Evolutionary conservation across 2,113 vertebrate genomes (phyloP).

Genomic region (Regulus satrapa): DNA sequence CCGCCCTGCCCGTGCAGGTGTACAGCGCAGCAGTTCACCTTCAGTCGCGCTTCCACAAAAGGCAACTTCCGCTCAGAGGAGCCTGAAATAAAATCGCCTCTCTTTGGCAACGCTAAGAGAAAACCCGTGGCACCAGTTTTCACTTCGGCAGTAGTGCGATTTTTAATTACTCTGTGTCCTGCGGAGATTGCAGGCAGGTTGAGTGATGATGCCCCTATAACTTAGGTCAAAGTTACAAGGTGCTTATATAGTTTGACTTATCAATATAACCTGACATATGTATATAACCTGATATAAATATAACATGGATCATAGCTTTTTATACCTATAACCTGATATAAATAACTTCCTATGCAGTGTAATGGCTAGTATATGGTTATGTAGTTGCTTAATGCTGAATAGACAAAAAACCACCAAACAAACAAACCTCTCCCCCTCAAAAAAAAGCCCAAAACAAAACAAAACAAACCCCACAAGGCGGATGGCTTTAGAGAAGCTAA

Average conservation of each 20-base stretch:
- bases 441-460: no score
- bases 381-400: not conserved
- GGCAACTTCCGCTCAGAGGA: not conserved
- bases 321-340: not conserved
- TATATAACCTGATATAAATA: not conserved
- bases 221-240: not conserved
- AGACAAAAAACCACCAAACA: not conserved
- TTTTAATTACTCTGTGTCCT: not conserved
- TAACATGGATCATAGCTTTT: not conserved
- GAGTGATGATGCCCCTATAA: not conserved
- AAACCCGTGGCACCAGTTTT: not conserved
- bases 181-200: not conserved
- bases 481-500: not conserved
- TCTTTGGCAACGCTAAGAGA: not conserved
- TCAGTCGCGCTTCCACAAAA: not conserved
- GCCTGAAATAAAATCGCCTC: not conserved
- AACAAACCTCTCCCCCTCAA: no score
- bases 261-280: not conserved
- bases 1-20: not conserved
- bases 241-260: not conserved
- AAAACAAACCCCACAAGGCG: no score
- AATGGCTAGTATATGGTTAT: not conserved
- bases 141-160: not conserved
- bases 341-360: not conserved
- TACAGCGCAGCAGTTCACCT: fast-evolving